Evolutionary conservation across 2,888 invertebrate species (phyloP), one percentile per base, ranked within the genome.

Genomic region (Sinotaia quadrata): DNA sequence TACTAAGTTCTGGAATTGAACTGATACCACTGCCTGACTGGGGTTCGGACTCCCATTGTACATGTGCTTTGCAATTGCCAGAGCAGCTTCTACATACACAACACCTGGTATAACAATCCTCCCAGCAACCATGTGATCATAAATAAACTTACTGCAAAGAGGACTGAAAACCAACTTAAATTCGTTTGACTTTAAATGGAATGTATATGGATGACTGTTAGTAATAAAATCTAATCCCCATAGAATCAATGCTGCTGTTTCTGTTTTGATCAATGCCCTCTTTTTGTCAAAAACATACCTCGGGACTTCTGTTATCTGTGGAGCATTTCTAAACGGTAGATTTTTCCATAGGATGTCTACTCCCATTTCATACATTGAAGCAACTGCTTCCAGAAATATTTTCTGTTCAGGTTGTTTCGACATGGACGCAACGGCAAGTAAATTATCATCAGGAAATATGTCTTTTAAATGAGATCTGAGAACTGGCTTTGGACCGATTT

Each of bases 41-140:
- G n/a, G n/a, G n/a, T n/a, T n/a, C n/a, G n/a, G n/a, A n/a, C n/a
- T n/a, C n/a, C n/a, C n/a, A n/a, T n/a, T n/a, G n/a, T n/a, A n/a
- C n/a, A n/a, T n/a, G n/a, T n/a, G n/a, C n/a, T n/a, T n/a, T n/a
- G n/a, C n/a, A n/a, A n/a, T n/a, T n/a, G n/a, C n/a, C n/a, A n/a
- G n/a, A n/a, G n/a, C n/a, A n/a, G n/a, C 67, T 58, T 80, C 80
- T 3, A 75, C 78, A 59, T 76, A 77, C 5, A 76, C 59, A 2
- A 77, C 72, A 1, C 77, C 79, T 1, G 78, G 79, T 4, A 76
- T 67, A 15, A 77, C 27, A 18, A 76, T 67, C 27, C 41, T 66
- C 5, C 74, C 75, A 5, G 63, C 65, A 7, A 78, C 73, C n/a
- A 67, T 70, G 66, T 79, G 79, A 44, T 77, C 75, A 67, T 72